Evolutionary conservation across 2,797 vertebrate genomes (phyloP).

Genomic region (Sphenopsis melanotis): DNA sequence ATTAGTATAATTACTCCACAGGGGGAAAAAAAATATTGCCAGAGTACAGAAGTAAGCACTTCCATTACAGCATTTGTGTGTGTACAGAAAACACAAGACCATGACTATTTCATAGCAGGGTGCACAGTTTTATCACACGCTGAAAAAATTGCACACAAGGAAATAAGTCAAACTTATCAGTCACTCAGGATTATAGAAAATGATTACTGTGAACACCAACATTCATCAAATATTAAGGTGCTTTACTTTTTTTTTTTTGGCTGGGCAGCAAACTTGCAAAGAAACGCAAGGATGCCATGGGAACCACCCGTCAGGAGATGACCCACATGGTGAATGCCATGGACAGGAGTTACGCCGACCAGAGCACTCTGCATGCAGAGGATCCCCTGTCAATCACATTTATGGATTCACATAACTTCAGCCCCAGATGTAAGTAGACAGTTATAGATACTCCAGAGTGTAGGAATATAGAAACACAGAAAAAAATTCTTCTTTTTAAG

Average conservation of each 20-base stretch:
- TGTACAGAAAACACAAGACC: neutral
- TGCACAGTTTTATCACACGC: neutral
- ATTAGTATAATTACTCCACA: slow-evolving; percentile 38
- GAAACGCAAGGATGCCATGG: slow-evolving; percentile 96
- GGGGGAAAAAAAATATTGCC: neutral
- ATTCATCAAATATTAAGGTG: slow-evolving; percentile 20
- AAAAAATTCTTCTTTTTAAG: neutral
- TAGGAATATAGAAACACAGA: neutral
- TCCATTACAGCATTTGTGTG: neutral
- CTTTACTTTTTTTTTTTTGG: slow-evolving; percentile 44
- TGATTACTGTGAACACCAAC: neutral
- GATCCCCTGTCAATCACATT: slow-evolving; percentile 96
- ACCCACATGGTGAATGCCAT: slow-evolving; percentile 99
- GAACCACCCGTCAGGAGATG: slow-evolving; percentile 96
- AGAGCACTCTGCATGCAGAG: slow-evolving; percentile 94
- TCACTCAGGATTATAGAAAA: neutral
- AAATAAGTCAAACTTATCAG: neutral
- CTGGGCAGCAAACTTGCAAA: slow-evolving; percentile 95
- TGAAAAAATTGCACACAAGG: neutral
- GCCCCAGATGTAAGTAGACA: slow-evolving; percentile 91
- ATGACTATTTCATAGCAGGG: neutral
- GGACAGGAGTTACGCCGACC: slow-evolving; percentile 97
- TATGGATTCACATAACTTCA: slow-evolving; percentile 98
- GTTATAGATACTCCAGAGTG: neutral
- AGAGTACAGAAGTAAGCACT: neutral